Conservation (phyloP, 2,797 vertebrate genomes). For the Hoplostethus mediterraneus region DNA sequence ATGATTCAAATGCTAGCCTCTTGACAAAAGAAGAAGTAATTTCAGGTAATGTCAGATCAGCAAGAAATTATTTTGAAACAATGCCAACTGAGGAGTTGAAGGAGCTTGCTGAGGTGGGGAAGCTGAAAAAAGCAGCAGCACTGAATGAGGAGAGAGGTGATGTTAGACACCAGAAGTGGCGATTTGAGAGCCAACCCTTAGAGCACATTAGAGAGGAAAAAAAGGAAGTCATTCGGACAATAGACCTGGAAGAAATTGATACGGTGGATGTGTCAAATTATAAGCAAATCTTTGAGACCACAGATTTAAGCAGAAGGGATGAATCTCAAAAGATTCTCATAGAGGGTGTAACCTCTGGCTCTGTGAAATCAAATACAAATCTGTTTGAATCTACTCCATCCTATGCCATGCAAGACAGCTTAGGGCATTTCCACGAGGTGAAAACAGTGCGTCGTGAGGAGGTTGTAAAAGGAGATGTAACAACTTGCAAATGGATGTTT, state of each 20-base stretch:
- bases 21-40: slow-evolving; percentile 85
- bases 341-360: slow-evolving; percentile 88
- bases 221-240: slow-evolving; percentile 87
- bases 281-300: slow-evolving; percentile 90
- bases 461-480: slow-evolving; percentile 92
- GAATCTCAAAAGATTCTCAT: slow-evolving; percentile 88
- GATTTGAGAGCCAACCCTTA: slow-evolving; percentile 92
- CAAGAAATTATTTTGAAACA: slow-evolving; percentile 92
- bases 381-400: slow-evolving; percentile 90
- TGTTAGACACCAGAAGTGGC: slow-evolving; percentile 92
- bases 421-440: slow-evolving; percentile 92
- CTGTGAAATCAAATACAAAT: slow-evolving; percentile 90
- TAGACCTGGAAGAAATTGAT: slow-evolving; percentile 90
- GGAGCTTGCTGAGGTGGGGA: slow-evolving; percentile 88
- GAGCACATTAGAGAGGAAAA: slow-evolving; percentile 91
- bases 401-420: slow-evolving; percentile 93
- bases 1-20: slow-evolving; percentile 80
- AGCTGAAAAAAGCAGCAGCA: slow-evolving; percentile 85
- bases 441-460: slow-evolving; percentile 93
- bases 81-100: slow-evolving; percentile 87
- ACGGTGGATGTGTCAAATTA: slow-evolving; percentile 91
- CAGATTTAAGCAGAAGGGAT: slow-evolving; percentile 82
- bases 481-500: slow-evolving; percentile 94
- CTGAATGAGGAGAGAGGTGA: slow-evolving; percentile 91
- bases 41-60: slow-evolving; percentile 89